Conservation (phyloP, 2,113 vertebrate species). For the Solea solea region DNA sequence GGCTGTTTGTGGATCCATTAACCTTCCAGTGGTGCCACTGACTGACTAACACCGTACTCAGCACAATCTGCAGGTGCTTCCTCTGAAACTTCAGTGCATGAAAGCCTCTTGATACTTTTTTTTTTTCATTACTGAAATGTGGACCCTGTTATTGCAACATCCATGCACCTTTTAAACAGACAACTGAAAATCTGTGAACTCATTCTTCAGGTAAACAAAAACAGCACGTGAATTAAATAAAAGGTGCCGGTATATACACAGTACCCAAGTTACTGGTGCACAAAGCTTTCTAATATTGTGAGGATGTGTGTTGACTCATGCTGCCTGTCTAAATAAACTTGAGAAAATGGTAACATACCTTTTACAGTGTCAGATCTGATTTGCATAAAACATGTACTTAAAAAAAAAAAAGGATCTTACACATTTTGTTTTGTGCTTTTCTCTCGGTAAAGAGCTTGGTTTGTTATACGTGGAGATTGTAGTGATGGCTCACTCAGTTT, state of each 20-base stretch:
- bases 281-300: constrained; percentile 22
- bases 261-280: constrained; percentile 6
- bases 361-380: constrained; percentile 34
- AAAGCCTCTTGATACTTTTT: constrained; percentile 37
- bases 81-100: constrained; percentile 60
- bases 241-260: constrained; percentile 12
- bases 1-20: constrained; percentile 75
- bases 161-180: constrained; percentile 33
- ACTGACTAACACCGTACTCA: constrained; percentile 60
- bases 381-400: constrained; percentile 16
- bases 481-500: constrained; percentile 16
- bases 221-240: constrained; percentile 25
- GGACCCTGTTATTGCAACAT: constrained; percentile 27
- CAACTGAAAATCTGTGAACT: constrained; percentile 31
- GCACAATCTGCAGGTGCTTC: constrained; percentile 64
- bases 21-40: constrained; percentile 59
- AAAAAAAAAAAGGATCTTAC: neutral
- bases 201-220: constrained; percentile 47
- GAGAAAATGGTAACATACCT: constrained; percentile 27
- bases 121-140: constrained; percentile 34
- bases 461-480: constrained; percentile 16
- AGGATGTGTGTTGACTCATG: constrained; percentile 12
- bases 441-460: neutral
- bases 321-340: constrained; percentile 55
- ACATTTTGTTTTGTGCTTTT: neutral